phyloP scores from a whole-genome alignment of 2,797 vertebrate genomes.

The Sternotherus odoratus region DNA sequence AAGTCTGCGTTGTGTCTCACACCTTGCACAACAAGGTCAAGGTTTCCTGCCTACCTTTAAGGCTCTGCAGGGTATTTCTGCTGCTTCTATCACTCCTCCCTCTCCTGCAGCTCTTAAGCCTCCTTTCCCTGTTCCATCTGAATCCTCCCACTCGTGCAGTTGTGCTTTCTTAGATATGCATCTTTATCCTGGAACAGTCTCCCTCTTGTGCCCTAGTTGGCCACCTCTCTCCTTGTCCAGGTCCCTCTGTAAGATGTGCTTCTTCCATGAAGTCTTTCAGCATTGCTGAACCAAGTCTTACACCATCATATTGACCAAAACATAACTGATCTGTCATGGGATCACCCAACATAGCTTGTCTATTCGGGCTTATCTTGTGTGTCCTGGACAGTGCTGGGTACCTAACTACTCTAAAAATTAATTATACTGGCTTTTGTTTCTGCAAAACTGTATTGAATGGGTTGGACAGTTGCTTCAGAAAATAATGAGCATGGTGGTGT shows the following conservation, averaged over 20 bases:
- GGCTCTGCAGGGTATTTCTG: not conserved
- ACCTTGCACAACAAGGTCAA: not conserved
- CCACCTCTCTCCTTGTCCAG: not conserved
- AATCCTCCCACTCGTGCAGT: slow-evolving; percentile 18
- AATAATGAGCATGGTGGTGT: not conserved
- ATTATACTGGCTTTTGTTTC: not conserved
- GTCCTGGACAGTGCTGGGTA: not conserved
- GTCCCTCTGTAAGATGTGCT: not conserved
- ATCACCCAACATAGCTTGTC: not conserved
- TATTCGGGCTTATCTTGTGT: not conserved
- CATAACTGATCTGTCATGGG: not conserved
- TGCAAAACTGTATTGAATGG: not conserved
- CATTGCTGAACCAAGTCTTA: not conserved
- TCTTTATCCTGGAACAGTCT: slow-evolving; percentile 14
- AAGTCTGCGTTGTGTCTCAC: not conserved
- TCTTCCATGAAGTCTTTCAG: not conserved
- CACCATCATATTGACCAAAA: not conserved
- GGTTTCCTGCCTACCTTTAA: slow-evolving; percentile 17
- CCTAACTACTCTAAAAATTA: not conserved
- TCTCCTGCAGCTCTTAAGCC: not conserved
- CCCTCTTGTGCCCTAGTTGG: not conserved
- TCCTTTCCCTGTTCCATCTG: not conserved
- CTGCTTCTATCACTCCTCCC: not conserved
- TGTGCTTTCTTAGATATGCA: not conserved
- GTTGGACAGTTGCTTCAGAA: not conserved